These are phyloP conservation scores for Drosophila barbarae DNA, from an alignment of 2,888 invertebrate species.

Conservation along the genomic window DNA sequence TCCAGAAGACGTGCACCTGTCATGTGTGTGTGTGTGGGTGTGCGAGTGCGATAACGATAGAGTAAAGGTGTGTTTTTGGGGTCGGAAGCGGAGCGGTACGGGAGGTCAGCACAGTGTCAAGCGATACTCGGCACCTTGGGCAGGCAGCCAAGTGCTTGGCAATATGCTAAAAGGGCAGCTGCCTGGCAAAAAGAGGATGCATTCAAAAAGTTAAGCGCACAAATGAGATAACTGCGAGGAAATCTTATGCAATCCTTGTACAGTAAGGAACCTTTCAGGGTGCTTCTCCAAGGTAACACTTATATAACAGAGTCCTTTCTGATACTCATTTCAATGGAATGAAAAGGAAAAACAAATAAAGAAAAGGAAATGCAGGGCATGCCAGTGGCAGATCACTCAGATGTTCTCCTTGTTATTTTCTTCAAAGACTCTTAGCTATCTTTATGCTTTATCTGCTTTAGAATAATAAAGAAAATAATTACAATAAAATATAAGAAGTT, in stretches of 20 bases:
- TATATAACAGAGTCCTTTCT: background rate
- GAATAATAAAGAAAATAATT: background rate
- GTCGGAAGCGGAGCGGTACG: conserved; percentile 16
- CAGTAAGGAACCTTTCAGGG: conserved; percentile 7
- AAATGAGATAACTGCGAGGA: conserved; percentile 39
- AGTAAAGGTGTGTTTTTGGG: conserved; percentile 30
- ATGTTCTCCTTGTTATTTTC: no score
- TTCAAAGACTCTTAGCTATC: background rate
- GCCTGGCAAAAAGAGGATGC: conserved; percentile 27
- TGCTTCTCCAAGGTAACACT: conserved; percentile 4
- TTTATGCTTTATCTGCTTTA: background rate
- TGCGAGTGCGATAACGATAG: conserved; percentile 24
- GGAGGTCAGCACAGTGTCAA: conserved; percentile 34
- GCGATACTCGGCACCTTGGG: conserved; percentile 36
- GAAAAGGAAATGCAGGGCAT: no score
- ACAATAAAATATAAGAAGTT: background rate
- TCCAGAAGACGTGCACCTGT: conserved; percentile 68
- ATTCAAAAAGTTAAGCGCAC: conserved; percentile 44
- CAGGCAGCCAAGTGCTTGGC: conserved; percentile 41
- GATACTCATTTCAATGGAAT: conserved; percentile 2
- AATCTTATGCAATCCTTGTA: conserved; percentile 16
- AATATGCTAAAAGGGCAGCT: conserved; percentile 41
- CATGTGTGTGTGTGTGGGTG: conserved; percentile 52
- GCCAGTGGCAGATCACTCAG: background rate
- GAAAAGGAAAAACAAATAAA: background rate